Evolutionary conservation across 2,888 invertebrate species (phyloP).

Genomic region (Cryptocheilus praepositus): DNA sequence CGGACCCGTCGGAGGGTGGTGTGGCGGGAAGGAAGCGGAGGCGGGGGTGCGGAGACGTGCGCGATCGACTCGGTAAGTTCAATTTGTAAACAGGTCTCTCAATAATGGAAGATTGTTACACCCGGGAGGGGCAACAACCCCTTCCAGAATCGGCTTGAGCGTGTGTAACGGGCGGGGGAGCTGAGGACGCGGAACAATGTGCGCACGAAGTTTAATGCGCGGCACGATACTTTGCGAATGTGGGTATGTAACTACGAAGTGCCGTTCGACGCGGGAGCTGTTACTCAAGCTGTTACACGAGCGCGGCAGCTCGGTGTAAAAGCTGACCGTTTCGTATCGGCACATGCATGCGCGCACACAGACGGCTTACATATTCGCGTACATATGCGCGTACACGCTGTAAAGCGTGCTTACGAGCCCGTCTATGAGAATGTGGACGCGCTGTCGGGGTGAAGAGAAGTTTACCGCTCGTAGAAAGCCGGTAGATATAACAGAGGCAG

Average conservation of each 20-base stretch:
- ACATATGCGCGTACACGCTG: too few relatives aligned
- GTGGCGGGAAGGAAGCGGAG: slow-evolving; percentile 1
- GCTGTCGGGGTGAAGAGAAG: slow-evolving; percentile 7
- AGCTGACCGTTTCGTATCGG: slow-evolving; percentile 5
- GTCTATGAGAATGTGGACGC: not conserved
- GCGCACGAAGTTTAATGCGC: slow-evolving; percentile 30
- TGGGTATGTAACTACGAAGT: slow-evolving; percentile 25
- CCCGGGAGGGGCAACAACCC: slow-evolving; percentile 47
- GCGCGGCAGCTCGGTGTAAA: not conserved
- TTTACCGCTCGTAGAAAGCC: slow-evolving; percentile 12
- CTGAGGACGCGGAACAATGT: slow-evolving; percentile 29
- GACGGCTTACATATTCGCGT: not conserved
- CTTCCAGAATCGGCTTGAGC: not conserved
- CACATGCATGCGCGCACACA: too few relatives aligned
- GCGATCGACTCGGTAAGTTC: slow-evolving; percentile 61
- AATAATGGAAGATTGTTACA: slow-evolving; percentile 69
- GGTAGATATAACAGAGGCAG: not conserved
- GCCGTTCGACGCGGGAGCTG: slow-evolving; percentile 28
- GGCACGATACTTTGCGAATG: slow-evolving; percentile 18
- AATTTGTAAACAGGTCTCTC: slow-evolving; percentile 72
- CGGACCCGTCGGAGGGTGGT: slow-evolving; percentile 14
- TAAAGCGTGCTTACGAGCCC: not conserved
- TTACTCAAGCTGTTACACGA: slow-evolving; percentile 19
- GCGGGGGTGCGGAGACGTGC: slow-evolving; percentile 15
- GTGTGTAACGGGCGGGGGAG: slow-evolving; percentile 9